Evolutionary conservation across 2,888 invertebrate genomes (phyloP).

Genomic region (Tipula lateralis): DNA sequence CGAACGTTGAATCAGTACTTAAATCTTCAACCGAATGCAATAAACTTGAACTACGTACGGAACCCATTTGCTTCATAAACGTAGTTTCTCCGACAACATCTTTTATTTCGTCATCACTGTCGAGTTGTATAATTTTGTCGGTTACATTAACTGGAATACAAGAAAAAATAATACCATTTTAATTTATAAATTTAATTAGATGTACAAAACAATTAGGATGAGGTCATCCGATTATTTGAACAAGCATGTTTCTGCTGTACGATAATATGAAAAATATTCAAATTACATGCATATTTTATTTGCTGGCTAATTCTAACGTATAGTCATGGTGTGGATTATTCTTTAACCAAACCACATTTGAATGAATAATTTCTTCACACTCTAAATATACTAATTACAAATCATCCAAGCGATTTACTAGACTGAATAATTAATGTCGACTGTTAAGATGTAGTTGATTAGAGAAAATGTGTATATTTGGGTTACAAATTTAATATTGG

Average conservation of each 20-base stretch:
- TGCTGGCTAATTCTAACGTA: neutral
- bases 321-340: neutral
- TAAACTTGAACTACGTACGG: conserved; percentile 65
- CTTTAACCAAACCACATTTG: neutral
- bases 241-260: too few species aligned
- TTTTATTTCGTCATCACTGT: conserved; percentile 54
- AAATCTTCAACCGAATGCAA: conserved; percentile 70
- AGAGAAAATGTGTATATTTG: too few species aligned
- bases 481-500: too few species aligned
- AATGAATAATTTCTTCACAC: too few species aligned
- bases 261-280: neutral
- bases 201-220: neutral
- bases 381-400: neutral
- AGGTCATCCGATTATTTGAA: neutral
- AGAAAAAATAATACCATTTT: neutral
- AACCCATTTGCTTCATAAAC: conserved; percentile 55
- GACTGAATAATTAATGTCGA: neutral
- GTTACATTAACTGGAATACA: conserved; percentile 36
- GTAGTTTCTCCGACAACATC: conserved; percentile 55
- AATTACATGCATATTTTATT: neutral
- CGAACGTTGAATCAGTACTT: conserved; percentile 70
- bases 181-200: neutral
- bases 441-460: neutral
- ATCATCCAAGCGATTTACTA: neutral
- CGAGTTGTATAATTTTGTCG: conserved; percentile 39